phyloP scores from a whole-genome alignment of 2,888 invertebrate species.

The Stegophylla sp. region DNA sequence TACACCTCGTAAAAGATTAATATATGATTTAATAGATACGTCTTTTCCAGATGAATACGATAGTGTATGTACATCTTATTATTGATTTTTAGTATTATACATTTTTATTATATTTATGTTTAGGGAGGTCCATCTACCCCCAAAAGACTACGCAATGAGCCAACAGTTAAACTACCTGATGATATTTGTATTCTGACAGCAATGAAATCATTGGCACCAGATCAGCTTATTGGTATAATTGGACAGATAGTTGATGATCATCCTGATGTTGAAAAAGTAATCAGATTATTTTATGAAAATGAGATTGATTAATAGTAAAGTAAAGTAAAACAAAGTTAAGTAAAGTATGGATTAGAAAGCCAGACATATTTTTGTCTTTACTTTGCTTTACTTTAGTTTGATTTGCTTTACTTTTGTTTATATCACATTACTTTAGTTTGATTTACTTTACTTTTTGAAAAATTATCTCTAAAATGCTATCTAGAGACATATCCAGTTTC shows the following conservation, averaged over 20 bases:
- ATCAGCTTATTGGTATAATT: slow-evolving; percentile 74
- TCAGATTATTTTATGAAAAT: neutral
- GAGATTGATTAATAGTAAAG: neutral
- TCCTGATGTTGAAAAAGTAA: slow-evolving; percentile 68
- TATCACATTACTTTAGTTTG: too few species aligned
- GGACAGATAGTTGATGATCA: slow-evolving; percentile 70
- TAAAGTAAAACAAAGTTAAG: too few species aligned
- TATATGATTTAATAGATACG: slow-evolving; percentile 66
- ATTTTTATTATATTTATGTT: neutral
- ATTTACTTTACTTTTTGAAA: too few species aligned
- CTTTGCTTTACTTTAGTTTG: too few species aligned
- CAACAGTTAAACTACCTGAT: slow-evolving; percentile 62
- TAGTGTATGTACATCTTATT: neutral
- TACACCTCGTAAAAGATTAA: slow-evolving; percentile 74
- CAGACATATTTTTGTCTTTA: too few species aligned
- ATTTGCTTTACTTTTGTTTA: too few species aligned
- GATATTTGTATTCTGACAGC: slow-evolving; percentile 62
- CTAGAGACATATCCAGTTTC: too few species aligned
- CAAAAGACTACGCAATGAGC: slow-evolving; percentile 62
- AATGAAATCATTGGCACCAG: slow-evolving; percentile 73
- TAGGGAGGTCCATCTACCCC: slow-evolving; percentile 60
- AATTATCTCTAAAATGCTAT: too few species aligned
- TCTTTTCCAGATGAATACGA: slow-evolving; percentile 60
- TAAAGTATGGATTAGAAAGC: too few species aligned
- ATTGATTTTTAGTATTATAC: neutral